Percentiles rank a stretch among this genome's conserved stretches.
Conservation (phyloP, 2,797 vertebrate genomes). For the Tamandua tetradactyla region DNA sequence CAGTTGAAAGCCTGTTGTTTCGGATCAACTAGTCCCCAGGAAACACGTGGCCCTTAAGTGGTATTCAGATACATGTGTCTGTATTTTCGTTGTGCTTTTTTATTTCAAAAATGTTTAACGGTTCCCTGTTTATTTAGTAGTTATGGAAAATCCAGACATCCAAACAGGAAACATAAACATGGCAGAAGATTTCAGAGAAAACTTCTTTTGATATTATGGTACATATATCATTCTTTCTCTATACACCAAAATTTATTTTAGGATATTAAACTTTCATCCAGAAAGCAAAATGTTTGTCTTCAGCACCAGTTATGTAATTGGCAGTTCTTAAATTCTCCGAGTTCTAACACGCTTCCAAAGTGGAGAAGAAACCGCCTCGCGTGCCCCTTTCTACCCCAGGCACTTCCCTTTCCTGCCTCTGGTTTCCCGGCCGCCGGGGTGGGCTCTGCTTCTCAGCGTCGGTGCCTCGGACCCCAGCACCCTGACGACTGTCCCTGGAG, state of each 20-base stretch:
- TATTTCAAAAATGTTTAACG: neutral
- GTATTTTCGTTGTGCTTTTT: neutral
- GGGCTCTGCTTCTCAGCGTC: too few relatives aligned
- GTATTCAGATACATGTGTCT: neutral
- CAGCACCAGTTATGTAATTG: neutral
- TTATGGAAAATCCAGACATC: conserved; percentile 4
- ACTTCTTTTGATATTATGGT: neutral
- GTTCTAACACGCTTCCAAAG: neutral
- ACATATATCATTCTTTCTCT: neutral
- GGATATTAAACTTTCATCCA: neutral
- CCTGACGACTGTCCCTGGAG: neutral
- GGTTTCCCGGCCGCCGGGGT: neutral
- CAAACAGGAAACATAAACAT: neutral
- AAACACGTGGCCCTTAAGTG: neutral
- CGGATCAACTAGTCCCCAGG: neutral
- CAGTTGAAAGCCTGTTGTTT: neutral
- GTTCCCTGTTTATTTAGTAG: neutral
- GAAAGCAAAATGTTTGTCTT: neutral
- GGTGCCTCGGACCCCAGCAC: too few relatives aligned
- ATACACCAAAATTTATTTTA: conserved; percentile 15
- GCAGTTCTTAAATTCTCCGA: neutral
- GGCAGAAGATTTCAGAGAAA: neutral
- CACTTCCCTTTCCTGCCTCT: neutral
- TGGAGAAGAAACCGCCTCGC: neutral
- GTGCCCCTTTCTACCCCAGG: accelerated